These are phyloP conservation scores for Lontra canadensis DNA, from an alignment of 2,113 vertebrate genomes.

Conservation along the genomic window DNA sequence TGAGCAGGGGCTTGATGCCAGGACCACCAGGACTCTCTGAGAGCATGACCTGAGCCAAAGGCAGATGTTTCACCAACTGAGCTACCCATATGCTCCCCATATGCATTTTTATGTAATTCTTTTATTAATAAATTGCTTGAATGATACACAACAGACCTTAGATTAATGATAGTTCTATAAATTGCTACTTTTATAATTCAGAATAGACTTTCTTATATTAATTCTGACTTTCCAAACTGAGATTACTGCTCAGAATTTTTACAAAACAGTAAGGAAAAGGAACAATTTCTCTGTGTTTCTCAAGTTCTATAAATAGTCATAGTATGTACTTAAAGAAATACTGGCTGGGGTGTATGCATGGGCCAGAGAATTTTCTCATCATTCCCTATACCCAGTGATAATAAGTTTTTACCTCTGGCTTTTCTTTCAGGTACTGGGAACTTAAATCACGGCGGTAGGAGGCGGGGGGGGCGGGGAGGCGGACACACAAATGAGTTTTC, in stretches of 20 bases:
- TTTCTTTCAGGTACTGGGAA: neutral
- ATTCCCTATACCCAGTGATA: neutral
- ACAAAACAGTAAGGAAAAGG: neutral
- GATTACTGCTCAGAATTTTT: neutral
- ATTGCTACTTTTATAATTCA: neutral
- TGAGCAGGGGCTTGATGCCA: neutral
- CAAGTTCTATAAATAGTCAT: neutral
- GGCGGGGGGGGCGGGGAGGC: fast-evolving
- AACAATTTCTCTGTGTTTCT: neutral
- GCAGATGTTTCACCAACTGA: neutral
- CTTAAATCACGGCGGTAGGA: neutral
- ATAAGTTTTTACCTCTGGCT: neutral
- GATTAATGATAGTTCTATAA: neutral
- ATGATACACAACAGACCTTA: neutral
- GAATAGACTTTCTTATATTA: neutral
- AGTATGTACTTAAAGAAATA: neutral
- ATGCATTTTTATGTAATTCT: neutral
- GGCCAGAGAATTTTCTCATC: neutral
- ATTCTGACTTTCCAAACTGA: slow-evolving; percentile 31
- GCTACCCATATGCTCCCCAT: neutral
- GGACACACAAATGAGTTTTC: neutral
- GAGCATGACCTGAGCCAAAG: neutral
- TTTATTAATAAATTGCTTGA: neutral
- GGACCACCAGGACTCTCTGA: neutral
- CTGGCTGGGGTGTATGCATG: neutral